phyloP scores from a whole-genome alignment of 2,797 vertebrate species.

The Sebastes alutus region DNA sequence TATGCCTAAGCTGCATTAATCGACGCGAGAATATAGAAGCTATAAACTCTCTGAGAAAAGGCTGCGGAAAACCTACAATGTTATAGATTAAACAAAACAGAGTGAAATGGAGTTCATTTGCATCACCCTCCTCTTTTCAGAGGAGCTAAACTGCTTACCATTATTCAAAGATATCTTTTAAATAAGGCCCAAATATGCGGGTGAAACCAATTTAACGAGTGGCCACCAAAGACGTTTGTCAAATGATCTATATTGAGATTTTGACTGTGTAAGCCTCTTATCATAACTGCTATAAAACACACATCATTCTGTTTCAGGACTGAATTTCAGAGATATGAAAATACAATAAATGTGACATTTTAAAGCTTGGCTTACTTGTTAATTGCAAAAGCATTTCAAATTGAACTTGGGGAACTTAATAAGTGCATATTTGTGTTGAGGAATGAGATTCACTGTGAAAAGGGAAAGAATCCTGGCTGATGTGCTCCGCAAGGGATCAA shows the following conservation, averaged over 20 bases:
- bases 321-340: constrained; percentile 86
- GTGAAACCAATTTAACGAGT: constrained; percentile 88
- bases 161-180: constrained; percentile 86
- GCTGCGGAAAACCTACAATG: constrained; percentile 70
- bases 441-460: constrained; percentile 66
- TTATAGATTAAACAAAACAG: constrained; percentile 83
- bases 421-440: constrained; percentile 80
- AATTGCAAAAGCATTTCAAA: constrained; percentile 86
- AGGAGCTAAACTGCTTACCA: constrained; percentile 85
- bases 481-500: constrained; percentile 74
- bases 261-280: constrained; percentile 87
- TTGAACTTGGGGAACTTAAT: constrained; percentile 86
- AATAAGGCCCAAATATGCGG: constrained; percentile 85
- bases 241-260: constrained; percentile 88
- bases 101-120: constrained; percentile 84
- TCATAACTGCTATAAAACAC: constrained; percentile 83
- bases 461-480: constrained; percentile 52
- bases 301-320: constrained; percentile 83
- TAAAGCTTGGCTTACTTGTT: constrained; percentile 87
- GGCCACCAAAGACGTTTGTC: constrained; percentile 87
- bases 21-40: constrained; percentile 68
- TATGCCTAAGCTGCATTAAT: constrained; percentile 77
- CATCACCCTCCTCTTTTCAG: constrained; percentile 83
- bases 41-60: constrained; percentile 68
- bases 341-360: constrained; percentile 89